phyloP scores from a whole-genome alignment of 2,113 vertebrate species.

The Thymallus thymallus region DNA sequence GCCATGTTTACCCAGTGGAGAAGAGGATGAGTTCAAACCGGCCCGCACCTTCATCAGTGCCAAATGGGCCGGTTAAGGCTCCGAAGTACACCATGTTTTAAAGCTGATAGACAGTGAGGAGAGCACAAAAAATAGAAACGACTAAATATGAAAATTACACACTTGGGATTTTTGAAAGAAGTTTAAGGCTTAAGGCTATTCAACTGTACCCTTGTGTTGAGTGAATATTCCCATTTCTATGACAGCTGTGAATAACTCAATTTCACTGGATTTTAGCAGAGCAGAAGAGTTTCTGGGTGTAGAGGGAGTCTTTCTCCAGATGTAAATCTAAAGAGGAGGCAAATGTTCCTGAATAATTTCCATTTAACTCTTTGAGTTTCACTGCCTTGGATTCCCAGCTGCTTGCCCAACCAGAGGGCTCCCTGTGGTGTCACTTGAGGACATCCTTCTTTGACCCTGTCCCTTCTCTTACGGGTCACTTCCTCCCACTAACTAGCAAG shows the following conservation, averaged over 20 bases:
- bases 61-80: not conserved
- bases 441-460: constrained; percentile 12
- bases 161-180: too few relatives aligned
- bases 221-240: not conserved
- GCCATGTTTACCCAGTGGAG: constrained; percentile 21
- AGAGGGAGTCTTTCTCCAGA: not conserved
- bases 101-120: not conserved
- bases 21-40: not conserved
- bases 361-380: not conserved
- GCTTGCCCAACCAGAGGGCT: constrained; percentile 2
- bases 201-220: not conserved
- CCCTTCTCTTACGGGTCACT: constrained; percentile 23
- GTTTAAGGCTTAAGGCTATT: not conserved
- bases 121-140: too few relatives aligned
- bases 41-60: not conserved
- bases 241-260: not conserved
- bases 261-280: not conserved
- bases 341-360: not conserved
- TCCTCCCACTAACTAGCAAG: constrained; percentile 12
- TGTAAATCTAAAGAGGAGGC: too few relatives aligned
- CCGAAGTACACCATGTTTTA: not conserved
- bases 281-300: not conserved
- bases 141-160: too few relatives aligned
- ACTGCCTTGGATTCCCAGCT: not conserved
- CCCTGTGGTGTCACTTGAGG: constrained; percentile 1